Evolutionary conservation across 92 coral and sea anemone genomes (phyloP).

Genomic region (Muricea muricata): DNA sequence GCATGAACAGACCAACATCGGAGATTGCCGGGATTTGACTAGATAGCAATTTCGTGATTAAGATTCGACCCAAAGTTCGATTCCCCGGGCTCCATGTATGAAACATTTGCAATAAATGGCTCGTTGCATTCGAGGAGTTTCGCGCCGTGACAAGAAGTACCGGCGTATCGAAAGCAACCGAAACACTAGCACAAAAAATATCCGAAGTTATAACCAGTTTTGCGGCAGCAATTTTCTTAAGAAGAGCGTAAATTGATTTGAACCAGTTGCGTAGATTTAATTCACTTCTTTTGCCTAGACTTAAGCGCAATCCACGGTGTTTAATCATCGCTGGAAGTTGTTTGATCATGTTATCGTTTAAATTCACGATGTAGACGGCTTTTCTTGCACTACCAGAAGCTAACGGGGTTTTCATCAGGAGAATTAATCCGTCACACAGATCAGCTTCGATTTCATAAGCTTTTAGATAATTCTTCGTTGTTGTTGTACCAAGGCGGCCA

Average conservation of each 20-base stretch:
- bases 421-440: background rate
- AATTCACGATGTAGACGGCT: constrained; percentile 36
- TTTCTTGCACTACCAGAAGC: background rate
- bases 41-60: background rate
- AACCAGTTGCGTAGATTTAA: background rate
- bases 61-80: background rate
- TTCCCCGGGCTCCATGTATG: background rate
- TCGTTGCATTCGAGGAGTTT: background rate
- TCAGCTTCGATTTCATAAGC: background rate
- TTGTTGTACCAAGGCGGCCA: constrained; percentile 18
- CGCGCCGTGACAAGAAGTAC: constrained; percentile 35
- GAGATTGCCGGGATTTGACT: constrained; percentile 5
- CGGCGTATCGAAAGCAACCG: constrained; percentile 48
- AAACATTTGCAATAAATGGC: background rate
- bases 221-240: constrained; percentile 30
- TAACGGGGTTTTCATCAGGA: constrained; percentile 10
- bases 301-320: background rate
- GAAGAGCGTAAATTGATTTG: constrained; percentile 2
- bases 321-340: constrained; percentile 33
- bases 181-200: constrained; percentile 32
- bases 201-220: constrained; percentile 43
- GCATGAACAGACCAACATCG: constrained; percentile 30
- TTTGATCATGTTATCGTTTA: background rate
- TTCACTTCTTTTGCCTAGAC: background rate
- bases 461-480: background rate